Percentiles rank a stretch among this genome's conserved stretches.
Evolutionary conservation across 2,797 vertebrate genomes (phyloP).

Genomic region (Prunella strophiata): DNA sequence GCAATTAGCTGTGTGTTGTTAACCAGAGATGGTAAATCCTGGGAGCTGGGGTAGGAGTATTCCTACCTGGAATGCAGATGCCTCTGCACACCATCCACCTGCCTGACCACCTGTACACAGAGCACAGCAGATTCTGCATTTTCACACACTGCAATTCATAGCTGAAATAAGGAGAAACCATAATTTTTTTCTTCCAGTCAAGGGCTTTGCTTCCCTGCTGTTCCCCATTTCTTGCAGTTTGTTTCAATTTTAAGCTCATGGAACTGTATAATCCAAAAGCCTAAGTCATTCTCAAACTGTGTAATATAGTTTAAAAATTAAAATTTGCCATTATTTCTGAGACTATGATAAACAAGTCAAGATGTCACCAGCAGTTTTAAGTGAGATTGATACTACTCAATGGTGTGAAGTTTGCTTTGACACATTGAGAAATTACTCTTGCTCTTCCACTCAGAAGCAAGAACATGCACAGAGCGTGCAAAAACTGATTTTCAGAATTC

Average conservation of each 20-base stretch:
- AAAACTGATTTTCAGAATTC: conserved; percentile 3
- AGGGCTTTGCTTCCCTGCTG: background rate
- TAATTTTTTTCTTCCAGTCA: background rate
- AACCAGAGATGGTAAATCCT: background rate
- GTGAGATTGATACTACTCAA: conserved; percentile 38
- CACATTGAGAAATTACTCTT: conserved; percentile 35
- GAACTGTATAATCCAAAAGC: background rate
- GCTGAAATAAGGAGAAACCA: background rate
- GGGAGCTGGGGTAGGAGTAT: background rate
- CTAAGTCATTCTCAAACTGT: background rate
- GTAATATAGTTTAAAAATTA: background rate
- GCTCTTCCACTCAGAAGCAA: background rate
- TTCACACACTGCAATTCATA: background rate
- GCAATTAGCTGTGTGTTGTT: background rate
- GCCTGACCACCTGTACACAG: background rate
- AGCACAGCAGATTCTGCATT: background rate
- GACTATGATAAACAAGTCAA: conserved; percentile 24
- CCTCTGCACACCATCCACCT: background rate
- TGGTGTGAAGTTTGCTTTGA: conserved; percentile 28
- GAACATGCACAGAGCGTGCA: background rate
- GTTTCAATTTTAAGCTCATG: background rate
- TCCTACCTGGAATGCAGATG: background rate
- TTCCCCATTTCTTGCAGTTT: background rate
- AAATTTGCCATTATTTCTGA: conserved; percentile 4
- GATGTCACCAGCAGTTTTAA: conserved; percentile 14